phyloP scores from a whole-genome alignment of 2,113 vertebrate genomes.

The Saguinus midas region DNA sequence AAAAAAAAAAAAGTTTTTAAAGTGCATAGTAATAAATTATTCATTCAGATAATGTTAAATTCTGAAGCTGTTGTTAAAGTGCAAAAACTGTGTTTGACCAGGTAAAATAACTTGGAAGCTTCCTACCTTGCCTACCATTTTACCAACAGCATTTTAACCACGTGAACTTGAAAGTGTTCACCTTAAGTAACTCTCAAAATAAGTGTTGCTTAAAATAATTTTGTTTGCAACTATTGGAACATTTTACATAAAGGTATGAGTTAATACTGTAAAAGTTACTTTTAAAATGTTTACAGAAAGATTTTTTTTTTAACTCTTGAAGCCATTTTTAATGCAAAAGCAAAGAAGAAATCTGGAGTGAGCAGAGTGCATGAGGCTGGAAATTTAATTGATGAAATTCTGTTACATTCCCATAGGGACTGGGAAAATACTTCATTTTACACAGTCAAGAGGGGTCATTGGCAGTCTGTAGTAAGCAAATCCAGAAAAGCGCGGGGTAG shows the following conservation, averaged over 20 bases:
- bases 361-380: neutral
- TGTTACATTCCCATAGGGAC: neutral
- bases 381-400: conserved; percentile 36
- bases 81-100: conserved; percentile 38
- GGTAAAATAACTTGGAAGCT: conserved; percentile 45
- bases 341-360: neutral
- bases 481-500: neutral
- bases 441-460: neutral
- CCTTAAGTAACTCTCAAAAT: conserved; percentile 55
- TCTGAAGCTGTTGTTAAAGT: conserved; percentile 50
- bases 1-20: neutral
- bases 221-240: neutral
- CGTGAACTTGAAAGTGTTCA: conserved; percentile 56
- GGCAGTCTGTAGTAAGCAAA: neutral
- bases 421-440: conserved; percentile 42
- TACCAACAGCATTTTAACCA: conserved; percentile 34
- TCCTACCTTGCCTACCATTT: neutral
- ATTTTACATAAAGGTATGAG: neutral
- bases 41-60: conserved; percentile 62
- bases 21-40: conserved; percentile 31
- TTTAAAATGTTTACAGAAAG: neutral
- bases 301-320: neutral
- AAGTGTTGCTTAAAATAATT: conserved; percentile 1
- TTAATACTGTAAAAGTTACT: conserved; percentile 8
- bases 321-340: conserved; percentile 29